Percentiles rank a stretch among this genome's conserved stretches.
Evolutionary conservation across 2,888 invertebrate species (phyloP).

Genomic region (Atethmia centrago): DNA sequence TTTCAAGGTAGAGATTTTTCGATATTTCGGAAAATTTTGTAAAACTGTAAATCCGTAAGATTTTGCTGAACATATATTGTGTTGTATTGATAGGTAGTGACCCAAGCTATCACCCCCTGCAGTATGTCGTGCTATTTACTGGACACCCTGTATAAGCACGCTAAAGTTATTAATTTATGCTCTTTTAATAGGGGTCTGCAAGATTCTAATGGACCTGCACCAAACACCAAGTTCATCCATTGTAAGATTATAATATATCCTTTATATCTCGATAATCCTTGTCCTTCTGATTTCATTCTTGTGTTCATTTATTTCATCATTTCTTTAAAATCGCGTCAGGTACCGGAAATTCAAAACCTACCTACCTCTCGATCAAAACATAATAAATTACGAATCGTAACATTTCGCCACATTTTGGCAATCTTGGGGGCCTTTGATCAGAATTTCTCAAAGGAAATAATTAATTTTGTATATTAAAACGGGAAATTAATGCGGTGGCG

Average conservation of each 20-base stretch:
- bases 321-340: background rate
- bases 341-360: constrained; percentile 1
- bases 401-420: constrained; percentile 31
- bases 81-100: too few relatives aligned
- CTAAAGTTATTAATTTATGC: too few relatives aligned
- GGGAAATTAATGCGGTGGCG: constrained; percentile 57
- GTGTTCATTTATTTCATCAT: background rate
- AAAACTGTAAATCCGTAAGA: too few relatives aligned
- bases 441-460: constrained; percentile 57
- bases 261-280: background rate
- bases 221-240: background rate
- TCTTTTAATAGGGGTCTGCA: too few relatives aligned
- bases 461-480: constrained; percentile 62
- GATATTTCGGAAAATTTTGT: too few relatives aligned
- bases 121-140: too few relatives aligned
- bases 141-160: too few relatives aligned
- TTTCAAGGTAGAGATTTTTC: too few relatives aligned
- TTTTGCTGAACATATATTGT: too few relatives aligned
- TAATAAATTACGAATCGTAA: constrained; percentile 28
- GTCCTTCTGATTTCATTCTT: background rate
- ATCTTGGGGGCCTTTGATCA: constrained; percentile 56
- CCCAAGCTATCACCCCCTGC: too few relatives aligned
- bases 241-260: background rate
- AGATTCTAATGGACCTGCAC: too few relatives aligned
- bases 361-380: constrained; percentile 22